These are phyloP conservation scores for Aleiodes leptofemur DNA, from an alignment of 2,888 invertebrate genomes.

Conservation along the genomic window DNA sequence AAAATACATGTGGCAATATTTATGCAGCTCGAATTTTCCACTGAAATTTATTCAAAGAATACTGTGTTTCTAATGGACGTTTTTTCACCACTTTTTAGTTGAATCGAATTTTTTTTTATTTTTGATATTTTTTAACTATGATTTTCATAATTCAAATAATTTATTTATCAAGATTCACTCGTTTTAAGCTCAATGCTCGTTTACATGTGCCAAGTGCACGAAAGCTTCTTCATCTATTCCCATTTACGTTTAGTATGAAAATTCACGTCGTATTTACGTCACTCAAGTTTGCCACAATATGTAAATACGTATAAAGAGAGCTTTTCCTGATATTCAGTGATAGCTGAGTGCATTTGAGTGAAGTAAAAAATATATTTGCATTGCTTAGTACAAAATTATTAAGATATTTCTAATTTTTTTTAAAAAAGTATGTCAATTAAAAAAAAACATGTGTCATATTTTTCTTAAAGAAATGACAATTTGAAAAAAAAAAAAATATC, in stretches of 20 bases:
- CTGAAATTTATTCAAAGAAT: slow-evolving; percentile 24
- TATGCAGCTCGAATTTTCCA: slow-evolving; percentile 32
- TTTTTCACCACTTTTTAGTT: background rate
- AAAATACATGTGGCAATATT: slow-evolving; percentile 28
- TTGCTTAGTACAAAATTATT: background rate
- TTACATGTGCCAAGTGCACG: slow-evolving; percentile 24
- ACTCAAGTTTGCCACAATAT: slow-evolving; percentile 1
- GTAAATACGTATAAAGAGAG: background rate
- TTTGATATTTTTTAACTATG: background rate
- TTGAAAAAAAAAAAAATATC: too few species aligned
- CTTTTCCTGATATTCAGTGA: background rate
- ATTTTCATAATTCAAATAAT: background rate
- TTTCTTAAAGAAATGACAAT: too few species aligned
- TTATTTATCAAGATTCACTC: too few species aligned
- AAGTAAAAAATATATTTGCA: background rate
- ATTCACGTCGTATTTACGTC: slow-evolving; percentile 21
- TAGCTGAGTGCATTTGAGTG: slow-evolving; percentile 14
- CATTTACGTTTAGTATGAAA: background rate
- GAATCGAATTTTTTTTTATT: slow-evolving; percentile 4
- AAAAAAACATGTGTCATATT: too few species aligned
- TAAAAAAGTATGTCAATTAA: background rate
- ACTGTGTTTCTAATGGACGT: slow-evolving; percentile 31
- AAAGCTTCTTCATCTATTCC: slow-evolving; percentile 2
- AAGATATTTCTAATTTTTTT: background rate
- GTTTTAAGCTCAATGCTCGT: too few species aligned